These are phyloP conservation scores for Rhinichthys osculus DNA, from an alignment of 2,797 vertebrate genomes.

Conservation along the genomic window DNA sequence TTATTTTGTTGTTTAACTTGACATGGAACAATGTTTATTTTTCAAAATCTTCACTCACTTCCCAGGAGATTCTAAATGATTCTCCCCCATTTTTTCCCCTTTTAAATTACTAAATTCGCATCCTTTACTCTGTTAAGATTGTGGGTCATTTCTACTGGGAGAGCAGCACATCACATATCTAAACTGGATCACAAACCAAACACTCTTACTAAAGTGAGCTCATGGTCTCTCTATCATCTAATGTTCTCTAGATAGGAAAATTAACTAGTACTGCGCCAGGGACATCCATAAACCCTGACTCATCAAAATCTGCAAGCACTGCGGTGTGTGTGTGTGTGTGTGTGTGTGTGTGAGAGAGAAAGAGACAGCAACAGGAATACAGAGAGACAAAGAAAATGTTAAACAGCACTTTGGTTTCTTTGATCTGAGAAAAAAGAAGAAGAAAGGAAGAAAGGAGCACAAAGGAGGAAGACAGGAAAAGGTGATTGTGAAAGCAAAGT, in stretches of 20 bases:
- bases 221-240: background rate
- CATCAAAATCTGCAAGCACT: slow-evolving; percentile 65
- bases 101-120: background rate
- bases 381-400: slow-evolving; percentile 4
- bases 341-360: background rate
- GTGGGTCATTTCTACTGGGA: background rate
- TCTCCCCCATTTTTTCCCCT: background rate
- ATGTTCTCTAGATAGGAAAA: slow-evolving; percentile 58
- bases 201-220: background rate
- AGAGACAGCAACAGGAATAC: background rate
- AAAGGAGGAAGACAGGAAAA: slow-evolving; percentile 7
- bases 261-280: slow-evolving; percentile 73
- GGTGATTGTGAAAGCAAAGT: slow-evolving; percentile 4
- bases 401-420: slow-evolving; percentile 14
- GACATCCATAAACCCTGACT: slow-evolving; percentile 62
- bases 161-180: background rate
- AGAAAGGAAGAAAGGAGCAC: background rate
- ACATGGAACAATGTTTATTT: background rate
- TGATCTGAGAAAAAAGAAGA: background rate
- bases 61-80: background rate
- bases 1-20: background rate
- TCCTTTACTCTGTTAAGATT: background rate
- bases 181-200: background rate
- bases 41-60: background rate
- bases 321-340: slow-evolving; percentile 21